Base-by-base conservation (phyloP, 1,140 invertebrate genomes). In the Tribolium madens region DNA sequence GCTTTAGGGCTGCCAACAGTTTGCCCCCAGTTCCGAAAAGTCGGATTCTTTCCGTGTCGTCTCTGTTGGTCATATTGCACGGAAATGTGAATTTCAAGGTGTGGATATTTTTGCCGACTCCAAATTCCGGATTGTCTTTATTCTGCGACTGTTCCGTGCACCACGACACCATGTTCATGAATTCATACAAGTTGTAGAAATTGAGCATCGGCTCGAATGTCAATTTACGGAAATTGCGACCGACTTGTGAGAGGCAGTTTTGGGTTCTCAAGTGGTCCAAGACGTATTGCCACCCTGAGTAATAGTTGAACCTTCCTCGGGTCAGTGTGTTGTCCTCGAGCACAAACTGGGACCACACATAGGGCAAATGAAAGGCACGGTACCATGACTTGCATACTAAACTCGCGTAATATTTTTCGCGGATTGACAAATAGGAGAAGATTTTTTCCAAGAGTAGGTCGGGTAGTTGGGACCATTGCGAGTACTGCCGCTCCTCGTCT, bases 131-230 rank as follows among this genome's bases (percentile, higher is more conserved):
- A 9, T 87, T 81, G 31, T 86, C 83, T 6, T 78, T 79, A 42
- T 78, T 76, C 5, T 76, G 57, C 3, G 78, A 75, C 77, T 86
- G 83, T 81, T 93, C 92, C 1, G 89, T 89, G 78, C 92, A 94
- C 88, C 91, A 95, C 1, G 91, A 92, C 47, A 93, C 83, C 87
- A 95, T 91, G 33, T 92, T 93, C 91, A 95, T 94, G 81, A 95
- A 95, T 84, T 95, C 93, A 81, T 93, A 95, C 1, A 96, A 87
- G 83, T 96, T 96, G 81, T 93, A 93, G 78, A 95, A 95, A 84
- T 95, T 95, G 17, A 89, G 87, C 87, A 93, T 93, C 0, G 94
- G 94, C 12, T 89, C 88, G 73, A 96, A 92, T 7, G 93, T 88
- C 2, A 96, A 84, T 7, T 87, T 88, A 57, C 91, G 88, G 78